Base-by-base conservation (phyloP, 2,888 invertebrate genomes). In the Sceliomorpha sp. region DNA sequence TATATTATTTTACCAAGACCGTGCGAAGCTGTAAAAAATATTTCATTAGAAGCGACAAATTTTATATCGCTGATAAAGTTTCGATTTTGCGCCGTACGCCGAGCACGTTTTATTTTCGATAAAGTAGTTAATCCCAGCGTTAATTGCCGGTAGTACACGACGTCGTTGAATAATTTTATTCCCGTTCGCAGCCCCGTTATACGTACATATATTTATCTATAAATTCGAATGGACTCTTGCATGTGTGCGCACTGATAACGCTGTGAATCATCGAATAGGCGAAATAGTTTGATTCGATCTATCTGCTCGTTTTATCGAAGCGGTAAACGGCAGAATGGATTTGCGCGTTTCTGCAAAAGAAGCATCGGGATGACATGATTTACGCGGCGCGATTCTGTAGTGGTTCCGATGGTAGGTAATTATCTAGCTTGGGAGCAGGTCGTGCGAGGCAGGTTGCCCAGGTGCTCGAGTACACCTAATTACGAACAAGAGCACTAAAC, bases 401-500 rank as follows among this genome's bases (percentile, higher is more conserved):
- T 34, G 47, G n/a, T n/a, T n/a, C n/a, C n/a, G n/a, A n/a, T n/a
- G n/a, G n/a, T n/a, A n/a, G n/a, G 50, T 71, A 71, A 71, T 71
- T 71, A 71, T 71, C 67, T 59, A 67, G 67, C 62, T 44, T 47
- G 56, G 39, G 63, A 63, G 67, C 59, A 32, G 51, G 34, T 47
- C 56, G 60, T 70, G 40, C 64, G 45, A 68, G 68, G 45, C 56
- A 56, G 56, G 64, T 51, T 64, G 76, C 72, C 82, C 85, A 83
- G 83, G 79, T 81, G 82, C 81, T 80, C 82, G 77, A 80, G 77
- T 80, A 72, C 78, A 80, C 81, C 84, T 86, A 86, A 86, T 85
- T 86, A 85, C 82, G 79, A 82, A 79, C 78, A 77, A 82, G 84
- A 86, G 81, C 81, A 82, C 85, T 85, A 85, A 86, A 86, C 81